Conservation (phyloP, 2,113 vertebrate genomes). For the Plecturocebus donacophilus region DNA sequence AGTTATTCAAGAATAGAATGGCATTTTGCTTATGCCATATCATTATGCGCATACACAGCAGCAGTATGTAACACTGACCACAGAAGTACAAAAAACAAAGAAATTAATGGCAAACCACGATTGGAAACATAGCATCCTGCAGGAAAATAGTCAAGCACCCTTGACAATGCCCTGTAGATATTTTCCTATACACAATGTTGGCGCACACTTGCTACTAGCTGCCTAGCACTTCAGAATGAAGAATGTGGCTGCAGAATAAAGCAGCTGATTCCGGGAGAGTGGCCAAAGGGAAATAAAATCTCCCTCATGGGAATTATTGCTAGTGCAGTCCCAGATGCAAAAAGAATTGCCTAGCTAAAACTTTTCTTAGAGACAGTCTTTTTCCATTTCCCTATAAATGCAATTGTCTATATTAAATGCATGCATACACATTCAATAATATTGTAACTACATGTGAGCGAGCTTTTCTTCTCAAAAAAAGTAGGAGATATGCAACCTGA, state of each 20-base stretch:
- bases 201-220: neutral
- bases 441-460: neutral
- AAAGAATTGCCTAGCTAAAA: neutral
- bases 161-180: neutral
- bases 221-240: neutral
- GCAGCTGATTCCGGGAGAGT: constrained; percentile 33
- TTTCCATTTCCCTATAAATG: neutral
- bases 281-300: constrained; percentile 22
- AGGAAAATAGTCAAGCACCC: neutral
- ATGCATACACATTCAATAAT: neutral
- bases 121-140: neutral
- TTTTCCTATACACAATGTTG: neutral
- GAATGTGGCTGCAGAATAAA: neutral
- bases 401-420: neutral
- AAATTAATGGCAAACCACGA: neutral
- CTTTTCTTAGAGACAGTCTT: neutral
- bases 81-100: neutral
- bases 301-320: neutral
- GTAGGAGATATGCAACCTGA: neutral
- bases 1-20: neutral
- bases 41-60: neutral
- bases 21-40: neutral
- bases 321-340: neutral
- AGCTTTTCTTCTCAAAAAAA: neutral
- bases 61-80: neutral